Conservation (phyloP, 2,888 invertebrate species). For the Ferdinandea cuprea region DNA sequence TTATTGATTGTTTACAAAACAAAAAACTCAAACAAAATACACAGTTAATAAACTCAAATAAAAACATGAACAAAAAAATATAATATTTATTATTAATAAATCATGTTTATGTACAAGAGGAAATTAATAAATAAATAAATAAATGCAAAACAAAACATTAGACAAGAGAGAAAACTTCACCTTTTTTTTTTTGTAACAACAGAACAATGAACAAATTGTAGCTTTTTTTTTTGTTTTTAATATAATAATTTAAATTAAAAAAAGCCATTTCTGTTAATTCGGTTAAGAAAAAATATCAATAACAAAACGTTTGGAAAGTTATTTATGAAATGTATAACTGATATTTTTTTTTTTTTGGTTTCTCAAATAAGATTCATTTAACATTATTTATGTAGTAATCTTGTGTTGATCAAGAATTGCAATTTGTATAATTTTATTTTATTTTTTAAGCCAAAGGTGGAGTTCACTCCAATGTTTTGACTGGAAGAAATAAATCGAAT, state of each 20-base stretch:
- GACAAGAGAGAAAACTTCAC: slow-evolving; percentile 82
- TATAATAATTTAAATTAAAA: slow-evolving; percentile 27
- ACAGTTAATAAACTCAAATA: slow-evolving; percentile 64
- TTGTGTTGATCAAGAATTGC: slow-evolving; percentile 67
- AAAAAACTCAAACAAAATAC: slow-evolving; percentile 65
- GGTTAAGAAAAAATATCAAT: slow-evolving; percentile 51
- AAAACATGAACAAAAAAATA: slow-evolving; percentile 49
- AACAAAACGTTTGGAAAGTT: slow-evolving; percentile 64
- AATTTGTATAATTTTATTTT: slow-evolving; percentile 52
- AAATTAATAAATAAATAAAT: slow-evolving; percentile 65
- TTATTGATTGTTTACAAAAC: slow-evolving; percentile 33
- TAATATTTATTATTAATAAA: slow-evolving; percentile 60
- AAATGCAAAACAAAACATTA: slow-evolving; percentile 68
- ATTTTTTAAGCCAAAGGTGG: slow-evolving; percentile 80
- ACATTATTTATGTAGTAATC: slow-evolving; percentile 47
- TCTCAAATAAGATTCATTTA: slow-evolving; percentile 55
- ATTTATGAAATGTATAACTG: slow-evolving; percentile 62
- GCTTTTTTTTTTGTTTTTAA: slow-evolving; percentile 41
- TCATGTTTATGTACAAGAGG: slow-evolving; percentile 68
- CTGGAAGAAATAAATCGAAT: slow-evolving; percentile 63
- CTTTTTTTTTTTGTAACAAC: slow-evolving; percentile 77
- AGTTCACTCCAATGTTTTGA: slow-evolving; percentile 82
- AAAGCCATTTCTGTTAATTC: slow-evolving; percentile 58
- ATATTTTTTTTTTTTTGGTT: slow-evolving; percentile 30
- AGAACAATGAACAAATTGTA: slow-evolving; percentile 75